These are phyloP conservation scores for Toxotes chatareus DNA, from an alignment of 2,113 vertebrate genomes.

Conservation along the genomic window DNA sequence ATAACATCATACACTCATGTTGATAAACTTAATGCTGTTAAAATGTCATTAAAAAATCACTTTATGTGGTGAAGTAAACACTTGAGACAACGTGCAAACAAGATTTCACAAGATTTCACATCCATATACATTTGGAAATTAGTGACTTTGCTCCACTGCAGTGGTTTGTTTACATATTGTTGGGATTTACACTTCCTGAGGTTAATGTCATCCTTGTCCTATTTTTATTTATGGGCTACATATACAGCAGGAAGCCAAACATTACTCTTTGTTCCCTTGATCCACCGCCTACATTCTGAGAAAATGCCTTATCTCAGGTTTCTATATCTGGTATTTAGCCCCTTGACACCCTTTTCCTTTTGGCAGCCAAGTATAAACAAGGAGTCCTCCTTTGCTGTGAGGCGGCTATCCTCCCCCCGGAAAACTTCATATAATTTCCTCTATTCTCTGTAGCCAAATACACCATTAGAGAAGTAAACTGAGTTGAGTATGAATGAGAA, in stretches of 20 bases:
- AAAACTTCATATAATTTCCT: constrained; percentile 72
- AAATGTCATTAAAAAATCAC: background rate
- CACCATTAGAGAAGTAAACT: constrained; percentile 68
- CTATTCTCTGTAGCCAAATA: constrained; percentile 68
- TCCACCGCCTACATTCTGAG: constrained; percentile 18
- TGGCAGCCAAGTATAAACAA: constrained; percentile 72
- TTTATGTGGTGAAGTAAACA: background rate
- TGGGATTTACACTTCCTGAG: constrained; percentile 20
- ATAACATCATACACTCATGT: background rate
- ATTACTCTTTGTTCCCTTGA: constrained; percentile 41
- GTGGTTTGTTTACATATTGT: constrained; percentile 7
- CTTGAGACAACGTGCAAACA: background rate
- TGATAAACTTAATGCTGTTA: constrained; percentile 3
- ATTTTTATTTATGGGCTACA: constrained; percentile 28
- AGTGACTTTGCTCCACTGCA: too few species aligned
- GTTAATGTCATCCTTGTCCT: constrained; percentile 24
- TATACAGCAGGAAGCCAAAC: constrained; percentile 53
- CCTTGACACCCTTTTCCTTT: constrained; percentile 76
- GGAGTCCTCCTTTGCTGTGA: constrained; percentile 50
- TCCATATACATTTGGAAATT: background rate
- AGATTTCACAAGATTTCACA: background rate
- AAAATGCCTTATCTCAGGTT: constrained; percentile 64
- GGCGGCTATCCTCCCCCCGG: constrained; percentile 43
- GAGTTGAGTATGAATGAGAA: constrained; percentile 48
- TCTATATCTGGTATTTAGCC: constrained; percentile 64